Percentiles rank a stretch among this genome's conserved stretches.
phyloP scores from a whole-genome alignment of 2,797 vertebrate species.

The Heliangelus exortis region DNA sequence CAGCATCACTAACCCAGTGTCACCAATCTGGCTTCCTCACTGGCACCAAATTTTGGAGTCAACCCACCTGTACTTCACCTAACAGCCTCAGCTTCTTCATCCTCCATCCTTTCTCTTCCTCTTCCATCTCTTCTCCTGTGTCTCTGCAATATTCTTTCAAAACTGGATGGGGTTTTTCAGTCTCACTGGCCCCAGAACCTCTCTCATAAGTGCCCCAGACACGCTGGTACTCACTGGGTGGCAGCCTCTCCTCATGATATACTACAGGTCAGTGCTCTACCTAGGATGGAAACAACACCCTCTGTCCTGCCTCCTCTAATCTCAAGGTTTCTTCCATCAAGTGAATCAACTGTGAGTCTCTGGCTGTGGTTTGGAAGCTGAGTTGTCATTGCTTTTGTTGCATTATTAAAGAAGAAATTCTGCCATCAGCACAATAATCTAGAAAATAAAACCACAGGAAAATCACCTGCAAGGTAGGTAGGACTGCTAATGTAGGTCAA shows the following conservation, averaged over 20 bases:
- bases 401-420: constrained; percentile 4
- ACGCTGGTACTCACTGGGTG: rapidly evolving
- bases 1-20: not conserved
- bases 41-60: not conserved
- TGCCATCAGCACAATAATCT: not conserved
- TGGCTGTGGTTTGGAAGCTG: not conserved
- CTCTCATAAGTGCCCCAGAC: not conserved
- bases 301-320: not conserved
- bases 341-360: rapidly evolving
- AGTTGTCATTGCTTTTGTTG: not conserved
- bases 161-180: not conserved
- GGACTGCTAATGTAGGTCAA: constrained; percentile 39
- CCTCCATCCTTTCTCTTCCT: not conserved
- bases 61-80: not conserved
- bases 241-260: not conserved
- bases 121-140: not conserved
- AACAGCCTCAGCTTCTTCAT: not conserved
- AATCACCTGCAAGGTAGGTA: constrained; percentile 46
- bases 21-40: not conserved
- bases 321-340: not conserved
- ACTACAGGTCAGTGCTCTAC: not conserved
- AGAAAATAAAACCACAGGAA: not conserved
- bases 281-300: not conserved
- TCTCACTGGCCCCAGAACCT: not conserved
- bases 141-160: not conserved